These are phyloP conservation scores for Lepidocyrtoides sp. DNA, from an alignment of 2,888 invertebrate species.

Conservation along the genomic window DNA sequence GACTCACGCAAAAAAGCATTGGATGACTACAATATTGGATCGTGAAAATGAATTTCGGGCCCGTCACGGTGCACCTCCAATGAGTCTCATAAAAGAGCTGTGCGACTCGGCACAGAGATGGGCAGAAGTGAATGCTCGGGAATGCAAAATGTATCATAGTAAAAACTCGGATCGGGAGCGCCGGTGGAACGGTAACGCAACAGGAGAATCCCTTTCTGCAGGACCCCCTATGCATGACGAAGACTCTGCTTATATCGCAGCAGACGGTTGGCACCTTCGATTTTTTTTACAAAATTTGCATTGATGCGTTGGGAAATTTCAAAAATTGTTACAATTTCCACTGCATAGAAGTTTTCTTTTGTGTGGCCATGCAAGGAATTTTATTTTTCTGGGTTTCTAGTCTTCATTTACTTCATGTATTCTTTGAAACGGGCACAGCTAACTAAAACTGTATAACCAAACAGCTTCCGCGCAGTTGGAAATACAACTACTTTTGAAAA, in stretches of 20 bases:
- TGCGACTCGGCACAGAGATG: constrained; percentile 49
- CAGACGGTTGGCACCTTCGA: constrained; percentile 61
- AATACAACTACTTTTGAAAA: too few relatives aligned
- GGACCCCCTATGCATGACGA: not conserved
- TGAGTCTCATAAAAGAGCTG: not conserved
- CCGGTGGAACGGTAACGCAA: not conserved
- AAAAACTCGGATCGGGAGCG: constrained; percentile 11
- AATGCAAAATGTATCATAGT: constrained; percentile 44
- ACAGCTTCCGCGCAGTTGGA: too few relatives aligned
- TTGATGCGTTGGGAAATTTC: too few relatives aligned
- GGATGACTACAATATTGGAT: constrained; percentile 29
- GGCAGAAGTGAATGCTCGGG: constrained; percentile 33
- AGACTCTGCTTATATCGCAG: constrained; percentile 27
- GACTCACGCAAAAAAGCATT: constrained; percentile 23
- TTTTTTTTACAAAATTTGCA: too few relatives aligned
- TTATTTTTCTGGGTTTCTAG: too few relatives aligned
- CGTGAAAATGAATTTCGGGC: constrained; percentile 52
- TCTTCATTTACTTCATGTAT: too few relatives aligned
- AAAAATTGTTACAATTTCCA: too few relatives aligned
- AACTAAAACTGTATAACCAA: too few relatives aligned
- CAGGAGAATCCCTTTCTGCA: constrained; percentile 53
- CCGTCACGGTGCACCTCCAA: not conserved
- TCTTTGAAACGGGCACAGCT: too few relatives aligned
- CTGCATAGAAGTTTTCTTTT: too few relatives aligned
- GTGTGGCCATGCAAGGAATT: too few relatives aligned